These are phyloP conservation scores for Nephrotoma appendiculata DNA, from an alignment of 2,888 invertebrate genomes.

Conservation along the genomic window DNA sequence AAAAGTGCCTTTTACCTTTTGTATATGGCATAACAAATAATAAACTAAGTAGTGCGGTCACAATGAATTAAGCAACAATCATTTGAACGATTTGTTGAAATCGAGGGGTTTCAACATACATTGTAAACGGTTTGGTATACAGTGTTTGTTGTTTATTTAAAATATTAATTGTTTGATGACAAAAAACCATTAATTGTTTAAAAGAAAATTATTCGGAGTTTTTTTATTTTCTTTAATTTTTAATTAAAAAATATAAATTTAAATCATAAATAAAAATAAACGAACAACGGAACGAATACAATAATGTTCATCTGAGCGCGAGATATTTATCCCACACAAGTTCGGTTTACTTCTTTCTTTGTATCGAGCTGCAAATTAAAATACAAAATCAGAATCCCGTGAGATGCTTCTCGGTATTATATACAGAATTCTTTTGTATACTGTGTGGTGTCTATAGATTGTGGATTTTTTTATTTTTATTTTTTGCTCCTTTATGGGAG, in stretches of 20 bases:
- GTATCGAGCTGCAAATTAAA: background rate
- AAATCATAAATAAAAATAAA: background rate
- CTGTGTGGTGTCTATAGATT: background rate
- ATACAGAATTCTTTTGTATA: background rate
- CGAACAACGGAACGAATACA: background rate
- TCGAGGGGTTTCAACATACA: background rate
- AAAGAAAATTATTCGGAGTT: background rate
- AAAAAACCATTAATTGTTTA: background rate
- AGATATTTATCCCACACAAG: background rate
- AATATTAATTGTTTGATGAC: background rate
- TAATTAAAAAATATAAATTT: background rate
- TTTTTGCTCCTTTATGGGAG: background rate
- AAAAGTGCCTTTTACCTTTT: background rate
- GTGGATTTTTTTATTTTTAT: background rate
- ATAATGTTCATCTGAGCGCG: background rate
- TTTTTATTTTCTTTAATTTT: background rate
- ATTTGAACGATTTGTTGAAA: background rate
- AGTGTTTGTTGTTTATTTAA: background rate
- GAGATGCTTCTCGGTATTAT: background rate
- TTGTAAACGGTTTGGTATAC: no score
- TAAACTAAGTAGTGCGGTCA: background rate
- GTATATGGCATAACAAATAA: background rate
- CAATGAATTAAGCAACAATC: background rate
- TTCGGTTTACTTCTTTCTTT: background rate
- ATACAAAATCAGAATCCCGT: background rate